Conservation (phyloP, 2,797 vertebrate species). For the Neopelma chrysocephalum region DNA sequence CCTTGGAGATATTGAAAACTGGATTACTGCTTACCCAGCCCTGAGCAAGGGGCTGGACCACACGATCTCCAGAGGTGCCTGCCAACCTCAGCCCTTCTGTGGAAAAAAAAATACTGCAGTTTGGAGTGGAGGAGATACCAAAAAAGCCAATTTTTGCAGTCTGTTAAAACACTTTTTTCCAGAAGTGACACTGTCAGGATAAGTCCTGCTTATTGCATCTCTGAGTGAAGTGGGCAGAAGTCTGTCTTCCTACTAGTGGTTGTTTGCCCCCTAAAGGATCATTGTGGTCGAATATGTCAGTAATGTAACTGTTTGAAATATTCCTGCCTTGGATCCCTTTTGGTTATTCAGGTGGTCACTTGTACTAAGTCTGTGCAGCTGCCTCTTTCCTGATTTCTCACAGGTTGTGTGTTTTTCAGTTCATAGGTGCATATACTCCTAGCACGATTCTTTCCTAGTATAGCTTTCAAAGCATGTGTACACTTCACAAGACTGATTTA, state of each 20-base stretch:
- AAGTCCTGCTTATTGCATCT: not conserved
- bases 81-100: not conserved
- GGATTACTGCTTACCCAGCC: not conserved
- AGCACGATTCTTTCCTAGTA: not conserved
- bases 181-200: not conserved
- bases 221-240: not conserved
- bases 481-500: not conserved
- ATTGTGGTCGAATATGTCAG: fast-evolving
- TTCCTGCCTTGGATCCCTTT: not conserved
- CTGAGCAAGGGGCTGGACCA: not conserved
- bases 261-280: not conserved
- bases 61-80: not conserved
- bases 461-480: not conserved
- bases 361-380: not conserved
- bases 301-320: not conserved
- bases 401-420: not conserved
- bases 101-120: not conserved
- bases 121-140: not conserved
- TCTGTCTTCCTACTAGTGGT: not conserved
- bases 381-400: not conserved
- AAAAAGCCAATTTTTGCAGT: not conserved
- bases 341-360: not conserved
- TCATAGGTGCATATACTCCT: not conserved
- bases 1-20: not conserved
- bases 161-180: not conserved